phyloP scores from a whole-genome alignment of 2,113 vertebrate genomes.

The Salvator merianae region DNA sequence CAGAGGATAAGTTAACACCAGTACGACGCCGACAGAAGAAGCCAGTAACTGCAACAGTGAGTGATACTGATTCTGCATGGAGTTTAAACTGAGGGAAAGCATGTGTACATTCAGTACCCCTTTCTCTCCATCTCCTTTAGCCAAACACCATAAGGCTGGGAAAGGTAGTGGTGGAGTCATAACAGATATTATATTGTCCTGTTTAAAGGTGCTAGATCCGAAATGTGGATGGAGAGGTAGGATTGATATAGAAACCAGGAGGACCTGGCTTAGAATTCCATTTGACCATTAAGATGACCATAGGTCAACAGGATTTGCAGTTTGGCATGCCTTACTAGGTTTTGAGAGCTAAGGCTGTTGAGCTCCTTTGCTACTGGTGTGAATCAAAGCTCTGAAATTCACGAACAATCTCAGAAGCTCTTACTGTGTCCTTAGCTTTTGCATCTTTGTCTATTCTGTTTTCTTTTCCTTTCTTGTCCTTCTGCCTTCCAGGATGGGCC shows the following conservation, averaged over 20 bases:
- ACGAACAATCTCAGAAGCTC: not conserved
- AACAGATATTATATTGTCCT: not conserved
- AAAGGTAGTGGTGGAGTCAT: not conserved
- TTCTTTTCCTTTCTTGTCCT: not conserved
- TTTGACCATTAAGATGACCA: not conserved
- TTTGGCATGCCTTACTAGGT: not conserved
- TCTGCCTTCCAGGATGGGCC: conserved; percentile 3
- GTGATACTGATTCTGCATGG: not conserved
- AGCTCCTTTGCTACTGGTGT: not conserved
- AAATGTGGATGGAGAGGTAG: too few relatives aligned
- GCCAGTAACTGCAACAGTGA: not conserved
- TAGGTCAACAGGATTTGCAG: not conserved
- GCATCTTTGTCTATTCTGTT: not conserved
- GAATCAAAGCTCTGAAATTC: not conserved
- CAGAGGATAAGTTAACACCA: not conserved
- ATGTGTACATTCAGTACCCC: not conserved
- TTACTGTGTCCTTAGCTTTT: not conserved
- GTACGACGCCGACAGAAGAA: not conserved
- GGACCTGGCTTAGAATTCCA: not conserved
- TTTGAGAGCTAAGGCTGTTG: not conserved
- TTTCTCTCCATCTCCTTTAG: too few relatives aligned
- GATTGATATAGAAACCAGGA: too few relatives aligned
- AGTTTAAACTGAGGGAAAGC: not conserved
- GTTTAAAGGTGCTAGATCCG: not conserved
- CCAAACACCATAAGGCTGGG: not conserved